Evolutionary conservation across 2,797 vertebrate species (phyloP), one percentile per base, ranked within the genome.

Genomic region (Lepilemur septentrionalis): DNA sequence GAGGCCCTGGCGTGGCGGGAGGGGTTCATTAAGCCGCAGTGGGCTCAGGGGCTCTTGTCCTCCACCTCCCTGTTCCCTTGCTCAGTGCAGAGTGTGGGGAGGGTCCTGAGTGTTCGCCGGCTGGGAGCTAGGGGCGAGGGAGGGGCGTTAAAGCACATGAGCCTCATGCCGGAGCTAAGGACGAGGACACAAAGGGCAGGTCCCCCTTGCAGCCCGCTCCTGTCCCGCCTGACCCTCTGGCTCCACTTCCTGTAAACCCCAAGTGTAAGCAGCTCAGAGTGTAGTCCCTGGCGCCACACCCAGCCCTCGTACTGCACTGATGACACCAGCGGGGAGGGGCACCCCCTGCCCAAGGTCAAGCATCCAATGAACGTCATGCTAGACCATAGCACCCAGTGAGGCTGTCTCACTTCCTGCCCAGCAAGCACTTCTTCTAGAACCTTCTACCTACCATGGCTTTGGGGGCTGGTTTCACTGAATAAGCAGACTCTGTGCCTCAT

Each of bases 351-450:
- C 18, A 7, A n/a, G 63, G 41, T 10, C 10, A 17, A 30, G 50
- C n/a, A 32, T 18, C 38, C 23, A 5, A 3, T 22, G 22, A 6
- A 25, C 25, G 35, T 18, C 4, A 0, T 2, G 41, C 67, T 28
- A 41, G 70, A 32, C 2, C 14, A 4, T 0, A n/a, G 28, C 41
- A 30, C n/a, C 38, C 20, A 14, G n/a, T 4, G 20, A 41, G 35
- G 22, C 22, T 25, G 2, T 25, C 59, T 65, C 38, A 35, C 59
- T 32, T 73, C 79, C 80, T 88, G 67, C 43, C 50, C 18, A 50
- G 18, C 0, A 35, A 89, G 55, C 41, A 59, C 35, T 82, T 81
- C 70, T 95, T 80, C 80, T 63, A 80, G 84, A 92, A 92, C 50
- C 38, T 59, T 87, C 85, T 82, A 35, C 17, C 1, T 17, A 17